Percentiles rank a stretch among this genome's conserved stretches.
phyloP scores from a whole-genome alignment of 1,140 invertebrate species.

The Microplitis mediator region DNA sequence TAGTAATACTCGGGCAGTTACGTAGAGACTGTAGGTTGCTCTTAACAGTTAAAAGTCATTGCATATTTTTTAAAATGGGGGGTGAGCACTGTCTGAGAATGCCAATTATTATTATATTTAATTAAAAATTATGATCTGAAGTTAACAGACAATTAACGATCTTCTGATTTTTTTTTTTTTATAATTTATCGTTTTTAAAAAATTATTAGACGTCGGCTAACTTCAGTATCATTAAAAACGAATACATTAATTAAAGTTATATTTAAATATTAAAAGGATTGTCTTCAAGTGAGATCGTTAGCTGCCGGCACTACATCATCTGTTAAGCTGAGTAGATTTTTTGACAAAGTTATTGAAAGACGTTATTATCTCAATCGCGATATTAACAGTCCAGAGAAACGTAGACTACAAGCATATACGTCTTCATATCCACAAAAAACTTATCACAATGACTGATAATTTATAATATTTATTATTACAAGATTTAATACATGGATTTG shows the following conservation, averaged over 20 bases:
- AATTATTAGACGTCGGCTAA: no score
- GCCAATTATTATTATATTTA: no score
- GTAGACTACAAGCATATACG: slow-evolving; percentile 60
- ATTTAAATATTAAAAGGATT: slow-evolving; percentile 65
- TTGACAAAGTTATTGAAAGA: slow-evolving; percentile 89
- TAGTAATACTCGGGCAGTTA: no score
- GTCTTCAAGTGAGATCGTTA: slow-evolving; percentile 78
- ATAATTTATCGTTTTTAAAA: no score
- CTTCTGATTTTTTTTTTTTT: no score
- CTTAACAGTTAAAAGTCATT: no score
- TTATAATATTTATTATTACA: not conserved
- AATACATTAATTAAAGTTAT: slow-evolving; percentile 12
- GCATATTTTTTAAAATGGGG: no score
- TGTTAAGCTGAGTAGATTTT: slow-evolving; percentile 90
- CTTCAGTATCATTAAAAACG: not conserved
- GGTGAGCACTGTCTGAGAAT: no score
- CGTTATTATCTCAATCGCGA: slow-evolving; percentile 66
- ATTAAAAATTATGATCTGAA: no score
- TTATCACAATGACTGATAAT: slow-evolving; percentile 67
- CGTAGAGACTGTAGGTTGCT: no score
- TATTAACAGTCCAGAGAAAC: slow-evolving; percentile 61
- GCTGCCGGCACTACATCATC: slow-evolving; percentile 91
- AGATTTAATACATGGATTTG: not conserved
- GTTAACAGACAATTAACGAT: no score
- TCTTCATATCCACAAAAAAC: slow-evolving; percentile 63